Conservation (phyloP, 1,140 invertebrate genomes). For the Belonocnema kinseyi region DNA sequence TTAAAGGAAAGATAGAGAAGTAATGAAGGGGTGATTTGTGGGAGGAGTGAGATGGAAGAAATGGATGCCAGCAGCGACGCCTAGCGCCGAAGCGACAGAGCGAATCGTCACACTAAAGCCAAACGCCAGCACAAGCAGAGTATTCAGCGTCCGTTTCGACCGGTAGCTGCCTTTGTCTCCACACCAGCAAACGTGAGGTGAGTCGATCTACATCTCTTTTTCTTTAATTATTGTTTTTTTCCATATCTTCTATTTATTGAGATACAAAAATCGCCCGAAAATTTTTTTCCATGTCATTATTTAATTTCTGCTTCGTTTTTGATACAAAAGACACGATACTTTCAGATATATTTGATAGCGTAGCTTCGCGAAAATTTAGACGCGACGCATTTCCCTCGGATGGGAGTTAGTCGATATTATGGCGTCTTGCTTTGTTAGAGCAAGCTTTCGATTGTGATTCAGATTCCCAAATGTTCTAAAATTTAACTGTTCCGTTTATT, state of each 20-base stretch:
- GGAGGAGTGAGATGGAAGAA: too few species aligned
- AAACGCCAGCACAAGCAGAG: neutral
- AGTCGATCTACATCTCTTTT: slow-evolving; percentile 19
- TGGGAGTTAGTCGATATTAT: slow-evolving; percentile 34
- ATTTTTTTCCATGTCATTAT: neutral
- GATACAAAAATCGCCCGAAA: neutral
- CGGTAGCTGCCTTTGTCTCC: slow-evolving; percentile 38
- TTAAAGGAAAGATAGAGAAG: too few species aligned
- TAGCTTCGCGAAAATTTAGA: neutral
- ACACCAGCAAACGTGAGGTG: slow-evolving; percentile 14
- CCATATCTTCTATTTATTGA: neutral
- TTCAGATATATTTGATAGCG: slow-evolving; percentile 30
- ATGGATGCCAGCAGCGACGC: too few species aligned
- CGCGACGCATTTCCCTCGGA: slow-evolving; percentile 32
- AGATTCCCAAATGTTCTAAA: neutral
- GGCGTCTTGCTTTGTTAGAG: slow-evolving; percentile 32
- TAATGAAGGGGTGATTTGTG: too few species aligned
- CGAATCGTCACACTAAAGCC: neutral
- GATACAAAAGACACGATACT: neutral
- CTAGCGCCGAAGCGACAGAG: neutral
- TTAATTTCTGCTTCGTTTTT: slow-evolving; percentile 5
- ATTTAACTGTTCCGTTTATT: neutral
- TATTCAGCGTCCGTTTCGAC: slow-evolving; percentile 35
- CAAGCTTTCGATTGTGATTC: neutral
- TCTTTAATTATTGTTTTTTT: slow-evolving; percentile 21